A percentile compares a stretch with the other conserved stretches of the same genome.
phyloP scores from a whole-genome alignment of 2,113 vertebrate species.

The Anarrhichthys ocellatus region DNA sequence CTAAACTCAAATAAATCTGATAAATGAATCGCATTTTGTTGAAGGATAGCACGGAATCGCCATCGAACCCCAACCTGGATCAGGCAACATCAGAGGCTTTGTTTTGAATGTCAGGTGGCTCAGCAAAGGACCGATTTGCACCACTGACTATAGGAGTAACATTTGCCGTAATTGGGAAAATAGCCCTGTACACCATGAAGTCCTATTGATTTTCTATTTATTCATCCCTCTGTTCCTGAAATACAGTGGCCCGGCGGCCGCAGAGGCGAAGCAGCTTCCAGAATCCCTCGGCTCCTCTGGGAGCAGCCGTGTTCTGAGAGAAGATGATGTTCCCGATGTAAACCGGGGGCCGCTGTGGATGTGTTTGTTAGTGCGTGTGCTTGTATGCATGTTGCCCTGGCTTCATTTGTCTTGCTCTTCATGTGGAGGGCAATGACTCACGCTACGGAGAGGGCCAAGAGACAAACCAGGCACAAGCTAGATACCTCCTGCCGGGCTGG shows the following conservation, averaged over 20 bases:
- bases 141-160: constrained; percentile 33
- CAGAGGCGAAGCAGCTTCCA: constrained; percentile 43
- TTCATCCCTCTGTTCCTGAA: constrained; percentile 54
- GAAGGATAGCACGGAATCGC: background rate
- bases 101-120: constrained; percentile 42
- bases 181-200: constrained; percentile 49
- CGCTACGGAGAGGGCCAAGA: constrained; percentile 40
- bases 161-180: constrained; percentile 67
- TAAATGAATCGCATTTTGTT: too few species aligned
- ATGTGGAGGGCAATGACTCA: constrained; percentile 66
- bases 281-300: constrained; percentile 50
- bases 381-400: background rate
- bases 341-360: constrained; percentile 31
- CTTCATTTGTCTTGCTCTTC: constrained; percentile 59
- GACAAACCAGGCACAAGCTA: constrained; percentile 54
- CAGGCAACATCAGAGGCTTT: constrained; percentile 15
- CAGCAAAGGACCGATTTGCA: constrained; percentile 42
- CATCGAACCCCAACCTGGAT: background rate
- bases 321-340: constrained; percentile 36
- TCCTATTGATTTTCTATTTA: constrained; percentile 69
- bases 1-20: background rate
- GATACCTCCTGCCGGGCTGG: constrained; percentile 70
- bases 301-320: constrained; percentile 51
- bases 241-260: constrained; percentile 36
- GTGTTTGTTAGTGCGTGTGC: constrained; percentile 23